Evolutionary conservation across 2,888 invertebrate species (phyloP).

Genomic region (Cryptocephalus moraei): DNA sequence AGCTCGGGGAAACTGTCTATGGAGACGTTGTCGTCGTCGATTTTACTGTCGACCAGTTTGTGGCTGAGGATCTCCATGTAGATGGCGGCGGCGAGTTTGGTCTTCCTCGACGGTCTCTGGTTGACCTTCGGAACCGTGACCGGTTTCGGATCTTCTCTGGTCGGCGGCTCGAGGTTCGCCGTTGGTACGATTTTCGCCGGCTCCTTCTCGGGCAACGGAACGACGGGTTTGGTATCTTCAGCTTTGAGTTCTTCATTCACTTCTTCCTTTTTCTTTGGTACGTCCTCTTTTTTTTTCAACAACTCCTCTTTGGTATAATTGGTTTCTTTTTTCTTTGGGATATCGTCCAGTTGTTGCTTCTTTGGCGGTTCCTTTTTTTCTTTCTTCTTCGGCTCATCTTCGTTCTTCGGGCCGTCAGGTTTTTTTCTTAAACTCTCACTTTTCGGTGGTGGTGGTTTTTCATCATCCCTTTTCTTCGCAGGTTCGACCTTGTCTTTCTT

Average conservation of each 20-base stretch:
- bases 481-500: not conserved
- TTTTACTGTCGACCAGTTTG: conserved; percentile 53
- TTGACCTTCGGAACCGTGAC: conserved; percentile 2
- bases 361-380: conserved; percentile 1
- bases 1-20: conserved; percentile 58
- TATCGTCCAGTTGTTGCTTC: not conserved
- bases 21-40: conserved; percentile 53
- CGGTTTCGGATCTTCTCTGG: not conserved
- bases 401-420: not conserved
- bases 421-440: not conserved
- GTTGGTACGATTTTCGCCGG: not conserved
- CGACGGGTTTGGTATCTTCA: not conserved
- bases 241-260: not conserved
- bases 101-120: conserved; percentile 52
- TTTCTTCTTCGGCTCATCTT: conserved; percentile 3
- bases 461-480: not conserved
- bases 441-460: not conserved
- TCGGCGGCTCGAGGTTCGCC: not conserved
- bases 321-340: not conserved
- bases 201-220: not conserved
- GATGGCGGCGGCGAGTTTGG: conserved; percentile 64
- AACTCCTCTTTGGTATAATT: not conserved
- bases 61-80: conserved; percentile 65
- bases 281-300: not conserved
- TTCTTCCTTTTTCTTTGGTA: conserved; percentile 7